phyloP scores from a whole-genome alignment of 2,113 vertebrate genomes.

The Xyliphius kryptos region DNA sequence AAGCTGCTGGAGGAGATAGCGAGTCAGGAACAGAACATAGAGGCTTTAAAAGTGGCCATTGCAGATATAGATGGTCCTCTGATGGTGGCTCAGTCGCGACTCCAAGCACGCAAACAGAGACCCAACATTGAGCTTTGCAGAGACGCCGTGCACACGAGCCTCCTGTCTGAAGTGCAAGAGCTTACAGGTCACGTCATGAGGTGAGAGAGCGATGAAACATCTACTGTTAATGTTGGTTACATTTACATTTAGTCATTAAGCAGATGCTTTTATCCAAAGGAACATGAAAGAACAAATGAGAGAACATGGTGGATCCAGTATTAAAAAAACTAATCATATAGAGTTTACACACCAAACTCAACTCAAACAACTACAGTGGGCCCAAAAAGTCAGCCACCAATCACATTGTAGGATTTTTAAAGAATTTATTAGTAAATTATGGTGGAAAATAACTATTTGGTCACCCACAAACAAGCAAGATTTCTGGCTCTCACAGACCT shows the following conservation, averaged over 20 bases:
- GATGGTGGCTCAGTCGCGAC: slow-evolving; percentile 69
- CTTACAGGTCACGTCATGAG: slow-evolving; percentile 66
- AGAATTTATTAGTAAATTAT: too few species aligned
- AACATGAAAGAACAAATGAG: too few species aligned
- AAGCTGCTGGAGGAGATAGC: slow-evolving; percentile 75
- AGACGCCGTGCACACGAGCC: slow-evolving; percentile 66
- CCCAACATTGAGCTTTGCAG: slow-evolving; percentile 77
- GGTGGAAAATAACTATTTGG: too few species aligned
- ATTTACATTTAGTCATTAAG: too few species aligned
- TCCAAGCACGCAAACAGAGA: slow-evolving; percentile 66
- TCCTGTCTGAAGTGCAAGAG: slow-evolving; percentile 72
- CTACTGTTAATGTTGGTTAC: background rate
- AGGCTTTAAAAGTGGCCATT: slow-evolving; percentile 67
- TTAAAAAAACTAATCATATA: too few species aligned
- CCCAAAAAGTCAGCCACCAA: too few species aligned
- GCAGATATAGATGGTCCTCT: slow-evolving; percentile 66
- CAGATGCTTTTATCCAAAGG: too few species aligned
- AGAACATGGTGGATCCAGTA: too few species aligned
- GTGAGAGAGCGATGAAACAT: slow-evolving; percentile 44
- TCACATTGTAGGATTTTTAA: too few species aligned
- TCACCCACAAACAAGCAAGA: too few species aligned
- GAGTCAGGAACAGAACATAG: slow-evolving; percentile 73
- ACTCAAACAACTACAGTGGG: background rate
- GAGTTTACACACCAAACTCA: background rate
- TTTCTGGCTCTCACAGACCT: too few species aligned